These are phyloP conservation scores for Calameuta pallipes DNA, from an alignment of 2,888 invertebrate species.

Conservation along the genomic window DNA sequence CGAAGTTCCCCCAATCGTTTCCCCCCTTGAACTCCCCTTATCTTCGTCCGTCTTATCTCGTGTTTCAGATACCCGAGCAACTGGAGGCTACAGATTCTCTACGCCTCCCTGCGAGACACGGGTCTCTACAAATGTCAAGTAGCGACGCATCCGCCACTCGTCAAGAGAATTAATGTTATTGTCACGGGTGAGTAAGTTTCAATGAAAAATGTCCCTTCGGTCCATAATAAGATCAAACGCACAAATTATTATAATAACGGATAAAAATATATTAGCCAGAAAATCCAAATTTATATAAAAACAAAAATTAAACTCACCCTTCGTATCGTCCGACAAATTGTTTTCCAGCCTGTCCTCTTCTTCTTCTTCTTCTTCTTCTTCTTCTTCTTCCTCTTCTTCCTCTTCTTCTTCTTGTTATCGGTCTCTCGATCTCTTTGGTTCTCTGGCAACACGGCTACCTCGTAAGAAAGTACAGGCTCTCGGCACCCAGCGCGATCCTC, in stretches of 20 bases:
- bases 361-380: conserved; percentile 9
- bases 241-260: too few relatives aligned
- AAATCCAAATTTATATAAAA: too few relatives aligned
- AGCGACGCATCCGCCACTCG: conserved; percentile 73
- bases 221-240: background rate
- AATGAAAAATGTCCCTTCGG: background rate
- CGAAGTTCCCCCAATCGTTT: background rate
- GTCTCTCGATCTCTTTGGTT: conserved; percentile 1
- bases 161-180: conserved; percentile 71
- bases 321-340: too few relatives aligned
- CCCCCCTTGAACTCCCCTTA: background rate
- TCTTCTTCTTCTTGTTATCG: background rate
- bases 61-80: conserved; percentile 69
- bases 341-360: background rate
- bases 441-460: background rate
- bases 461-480: background rate
- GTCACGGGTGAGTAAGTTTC: conserved; percentile 64
- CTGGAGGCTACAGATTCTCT: conserved; percentile 73
- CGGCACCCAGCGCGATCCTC: background rate
- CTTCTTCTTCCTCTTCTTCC: conserved; percentile 3
- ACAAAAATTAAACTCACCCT: too few relatives aligned
- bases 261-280: too few relatives aligned
- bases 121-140: conserved; percentile 76
- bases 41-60: background rate
- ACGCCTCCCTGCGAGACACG: conserved; percentile 71